Percentiles rank a stretch among this genome's conserved stretches.
Conservation (phyloP, 2,113 vertebrate genomes). For the Thryonomys swinderianus region DNA sequence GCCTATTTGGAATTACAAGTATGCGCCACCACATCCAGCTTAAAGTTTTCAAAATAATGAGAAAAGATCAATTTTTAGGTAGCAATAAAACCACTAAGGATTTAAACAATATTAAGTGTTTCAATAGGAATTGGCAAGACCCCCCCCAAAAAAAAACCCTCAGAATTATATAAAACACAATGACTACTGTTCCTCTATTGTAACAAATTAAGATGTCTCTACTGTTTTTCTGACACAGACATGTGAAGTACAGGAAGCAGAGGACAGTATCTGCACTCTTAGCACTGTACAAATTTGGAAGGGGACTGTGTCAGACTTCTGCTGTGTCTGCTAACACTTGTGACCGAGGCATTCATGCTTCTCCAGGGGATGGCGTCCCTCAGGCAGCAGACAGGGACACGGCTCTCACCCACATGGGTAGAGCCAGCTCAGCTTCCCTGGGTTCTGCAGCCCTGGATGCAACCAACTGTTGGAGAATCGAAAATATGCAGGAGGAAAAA, state of each 20-base stretch:
- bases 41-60: not conserved
- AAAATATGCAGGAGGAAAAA: not conserved
- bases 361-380: not conserved
- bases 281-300: not conserved
- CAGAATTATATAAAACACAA: not conserved
- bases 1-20: not conserved
- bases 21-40: not conserved
- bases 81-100: constrained; percentile 29
- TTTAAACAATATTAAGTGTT: constrained; percentile 26
- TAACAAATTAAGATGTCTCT: constrained; percentile 53
- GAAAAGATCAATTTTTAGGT: not conserved
- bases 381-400: not conserved
- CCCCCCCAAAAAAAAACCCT: not conserved
- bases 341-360: not conserved
- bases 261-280: not conserved
- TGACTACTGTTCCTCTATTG: not conserved
- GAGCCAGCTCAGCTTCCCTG: not conserved
- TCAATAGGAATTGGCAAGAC: not conserved
- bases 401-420: not conserved
- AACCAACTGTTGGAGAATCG: not conserved
- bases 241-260: not conserved
- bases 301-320: not conserved
- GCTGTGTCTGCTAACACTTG: not conserved
- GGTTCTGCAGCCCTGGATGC: not conserved
- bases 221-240: not conserved